Evolutionary conservation across 2,113 vertebrate genomes (phyloP), one percentile per base, ranked within the genome.

Genomic region (Scomber colias): DNA sequence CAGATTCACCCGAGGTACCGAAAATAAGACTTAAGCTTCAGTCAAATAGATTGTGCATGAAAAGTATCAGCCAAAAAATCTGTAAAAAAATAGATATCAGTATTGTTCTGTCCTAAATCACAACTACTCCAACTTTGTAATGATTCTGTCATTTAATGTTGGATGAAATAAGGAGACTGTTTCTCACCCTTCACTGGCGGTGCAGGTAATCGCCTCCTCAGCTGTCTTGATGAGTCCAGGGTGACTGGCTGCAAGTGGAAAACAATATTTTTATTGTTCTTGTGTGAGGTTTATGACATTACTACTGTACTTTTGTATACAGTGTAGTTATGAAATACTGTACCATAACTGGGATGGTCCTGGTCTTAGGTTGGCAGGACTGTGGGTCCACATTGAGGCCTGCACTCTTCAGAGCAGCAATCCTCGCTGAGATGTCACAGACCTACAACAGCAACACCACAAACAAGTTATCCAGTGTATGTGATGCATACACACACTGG

Each of bases 381-480:
- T 96, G 98, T 0, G 97, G 94, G n/a, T 96, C 94, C 87, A 99
- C 97, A n/a, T 98, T 97, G 81, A 99, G 95, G 57, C 98, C 98
- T 5, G 98, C 98, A 1, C 93, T 94, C 90, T 95, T 97, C 92
- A 99, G 93, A 54, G 98, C 97, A 86, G 97, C 96, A 78, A 99
- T 99, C 90, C 98, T 96, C 73, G 96, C 95, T 64, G 98, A 97
- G 72, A 99, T 99, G 89, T 99, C 96, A 27, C 94, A 95, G 88
- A 98, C 95, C 98, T 99, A 79, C 74, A 81, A 46, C 27, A 62
- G 14, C 16, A 55, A 40, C 21, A 62, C 67, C 48, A 45, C 10
- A 62, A 35, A 67, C 7, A 9, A 16, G 27, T n/a, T 0, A 48
- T 2, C 9, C 9, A 40, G 30, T 9, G 11, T 6, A 50, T 11